A percentile compares a stretch with the other conserved stretches of the same genome.
Evolutionary conservation across 2,888 invertebrate species (phyloP).

Genomic region (Phortica magna): DNA sequence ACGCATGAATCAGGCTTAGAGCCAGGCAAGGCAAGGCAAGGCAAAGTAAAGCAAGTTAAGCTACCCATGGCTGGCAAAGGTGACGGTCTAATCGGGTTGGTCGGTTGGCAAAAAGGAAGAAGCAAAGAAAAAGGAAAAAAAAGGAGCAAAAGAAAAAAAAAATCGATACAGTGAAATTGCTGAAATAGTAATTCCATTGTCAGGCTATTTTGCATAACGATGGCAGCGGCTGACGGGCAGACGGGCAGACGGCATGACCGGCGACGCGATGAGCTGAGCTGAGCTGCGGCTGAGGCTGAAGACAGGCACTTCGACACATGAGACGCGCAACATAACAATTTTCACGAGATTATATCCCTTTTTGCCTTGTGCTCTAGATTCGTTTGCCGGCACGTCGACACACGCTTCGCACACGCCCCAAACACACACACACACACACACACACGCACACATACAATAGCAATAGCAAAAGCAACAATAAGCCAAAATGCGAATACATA

Average conservation of each 20-base stretch:
- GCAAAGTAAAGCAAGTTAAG: neutral
- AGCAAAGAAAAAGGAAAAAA: neutral
- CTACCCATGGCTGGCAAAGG: neutral
- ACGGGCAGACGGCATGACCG: neutral
- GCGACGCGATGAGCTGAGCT: neutral
- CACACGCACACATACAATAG: neutral
- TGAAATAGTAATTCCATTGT: slow-evolving; percentile 38
- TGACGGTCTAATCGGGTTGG: neutral
- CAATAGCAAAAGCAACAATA: neutral
- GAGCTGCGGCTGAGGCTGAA: neutral
- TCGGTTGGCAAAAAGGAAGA: neutral
- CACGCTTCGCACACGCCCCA: slow-evolving; percentile 13
- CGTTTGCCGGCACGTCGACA: neutral
- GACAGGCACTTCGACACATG: slow-evolving; percentile 17
- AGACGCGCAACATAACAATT: slow-evolving; percentile 35
- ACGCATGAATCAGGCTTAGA: slow-evolving; percentile 30
- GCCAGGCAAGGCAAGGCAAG: neutral
- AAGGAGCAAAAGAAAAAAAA: neutral
- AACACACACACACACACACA: neutral
- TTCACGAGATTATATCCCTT: slow-evolving; percentile 33
- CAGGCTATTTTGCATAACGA: slow-evolving; percentile 36
- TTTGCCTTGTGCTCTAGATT: slow-evolving; percentile 21
- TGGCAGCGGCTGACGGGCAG: neutral
- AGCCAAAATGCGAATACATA: slow-evolving; percentile 7
- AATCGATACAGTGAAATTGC: slow-evolving; percentile 37